These are phyloP conservation scores for Agriopis aurantiaria DNA, from an alignment of 2,888 invertebrate genomes.

Conservation along the genomic window DNA sequence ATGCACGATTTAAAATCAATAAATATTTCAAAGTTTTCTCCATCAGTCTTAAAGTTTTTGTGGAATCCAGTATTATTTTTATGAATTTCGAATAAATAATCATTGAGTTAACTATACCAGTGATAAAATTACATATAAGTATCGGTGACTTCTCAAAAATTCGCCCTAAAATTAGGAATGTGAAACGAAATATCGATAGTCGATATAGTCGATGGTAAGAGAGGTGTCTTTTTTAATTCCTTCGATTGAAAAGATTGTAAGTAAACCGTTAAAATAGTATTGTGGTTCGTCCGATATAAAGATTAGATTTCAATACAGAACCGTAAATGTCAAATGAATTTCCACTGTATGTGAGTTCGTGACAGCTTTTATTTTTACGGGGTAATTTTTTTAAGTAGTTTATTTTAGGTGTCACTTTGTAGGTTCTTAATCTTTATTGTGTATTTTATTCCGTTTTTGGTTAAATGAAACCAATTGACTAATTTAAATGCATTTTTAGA, in stretches of 20 bases:
- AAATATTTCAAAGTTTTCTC: slow-evolving; percentile 17
- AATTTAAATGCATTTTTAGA: too few species aligned
- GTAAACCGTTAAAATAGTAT: slow-evolving; percentile 50
- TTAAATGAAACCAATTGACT: not conserved
- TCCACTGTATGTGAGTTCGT: slow-evolving; percentile 51
- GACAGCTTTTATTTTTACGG: slow-evolving; percentile 49
- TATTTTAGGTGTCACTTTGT: slow-evolving; percentile 44
- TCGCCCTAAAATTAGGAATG: slow-evolving; percentile 37
- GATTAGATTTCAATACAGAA: slow-evolving; percentile 53
- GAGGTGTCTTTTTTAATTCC: slow-evolving; percentile 52
- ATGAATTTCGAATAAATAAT: slow-evolving; percentile 7
- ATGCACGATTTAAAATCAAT: slow-evolving; percentile 32
- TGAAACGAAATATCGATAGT: slow-evolving; percentile 38
- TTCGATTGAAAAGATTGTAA: slow-evolving; percentile 56
- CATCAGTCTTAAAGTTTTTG: slow-evolving; percentile 6
- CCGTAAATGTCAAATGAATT: slow-evolving; percentile 56
- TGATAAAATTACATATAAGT: slow-evolving; percentile 14
- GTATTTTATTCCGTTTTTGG: slow-evolving; percentile 1
- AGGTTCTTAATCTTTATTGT: slow-evolving; percentile 5
- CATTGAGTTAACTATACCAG: not conserved
- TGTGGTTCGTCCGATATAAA: slow-evolving; percentile 49
- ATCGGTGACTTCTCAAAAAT: slow-evolving; percentile 15
- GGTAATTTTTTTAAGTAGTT: slow-evolving; percentile 55
- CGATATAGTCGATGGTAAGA: slow-evolving; percentile 45
- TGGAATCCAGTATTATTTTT: slow-evolving; percentile 15